A percentile compares a stretch with the other conserved stretches of the same genome.
phyloP scores from a whole-genome alignment of 2,113 vertebrate genomes.

The Eulacestoma nigropectus region DNA sequence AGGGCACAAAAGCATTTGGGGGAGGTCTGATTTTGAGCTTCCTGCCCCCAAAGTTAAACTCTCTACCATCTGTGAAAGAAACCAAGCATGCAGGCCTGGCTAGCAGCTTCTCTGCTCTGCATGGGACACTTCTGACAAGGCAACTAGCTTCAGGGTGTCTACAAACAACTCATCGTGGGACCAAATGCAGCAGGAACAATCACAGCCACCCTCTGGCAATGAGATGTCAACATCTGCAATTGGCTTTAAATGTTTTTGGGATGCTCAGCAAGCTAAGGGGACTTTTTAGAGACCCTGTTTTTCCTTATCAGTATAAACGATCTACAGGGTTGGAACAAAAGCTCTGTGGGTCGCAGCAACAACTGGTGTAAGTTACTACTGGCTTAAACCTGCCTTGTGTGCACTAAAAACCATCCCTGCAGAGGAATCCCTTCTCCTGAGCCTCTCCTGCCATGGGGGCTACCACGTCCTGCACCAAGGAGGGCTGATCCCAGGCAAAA shows the following conservation, averaged over 20 bases:
- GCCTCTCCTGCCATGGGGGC: accelerated
- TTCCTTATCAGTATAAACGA: not conserved
- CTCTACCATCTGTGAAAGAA: not conserved
- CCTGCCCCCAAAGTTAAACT: not conserved
- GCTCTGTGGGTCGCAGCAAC: not conserved
- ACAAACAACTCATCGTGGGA: not conserved
- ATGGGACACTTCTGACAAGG: accelerated
- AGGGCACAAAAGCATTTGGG: not conserved
- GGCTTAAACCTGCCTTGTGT: not conserved
- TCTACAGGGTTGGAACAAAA: not conserved
- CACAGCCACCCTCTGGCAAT: not conserved
- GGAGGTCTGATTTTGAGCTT: not conserved
- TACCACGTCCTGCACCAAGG: not conserved
- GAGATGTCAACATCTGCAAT: not conserved
- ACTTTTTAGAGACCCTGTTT: not conserved
- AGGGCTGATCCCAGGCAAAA: not conserved
- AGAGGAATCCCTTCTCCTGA: not conserved
- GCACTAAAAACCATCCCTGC: not conserved
- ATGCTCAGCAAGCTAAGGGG: not conserved
- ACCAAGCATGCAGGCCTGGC: not conserved
- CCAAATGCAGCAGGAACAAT: not conserved
- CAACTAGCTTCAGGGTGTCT: not conserved
- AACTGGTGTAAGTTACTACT: not conserved
- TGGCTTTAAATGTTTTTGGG: not conserved
- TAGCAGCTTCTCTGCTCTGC: not conserved